A percentile compares a stretch with the other conserved stretches of the same genome.
These are phyloP conservation scores for Caradrina clavipalpis DNA, from an alignment of 2,888 invertebrate species.

Conservation along the genomic window DNA sequence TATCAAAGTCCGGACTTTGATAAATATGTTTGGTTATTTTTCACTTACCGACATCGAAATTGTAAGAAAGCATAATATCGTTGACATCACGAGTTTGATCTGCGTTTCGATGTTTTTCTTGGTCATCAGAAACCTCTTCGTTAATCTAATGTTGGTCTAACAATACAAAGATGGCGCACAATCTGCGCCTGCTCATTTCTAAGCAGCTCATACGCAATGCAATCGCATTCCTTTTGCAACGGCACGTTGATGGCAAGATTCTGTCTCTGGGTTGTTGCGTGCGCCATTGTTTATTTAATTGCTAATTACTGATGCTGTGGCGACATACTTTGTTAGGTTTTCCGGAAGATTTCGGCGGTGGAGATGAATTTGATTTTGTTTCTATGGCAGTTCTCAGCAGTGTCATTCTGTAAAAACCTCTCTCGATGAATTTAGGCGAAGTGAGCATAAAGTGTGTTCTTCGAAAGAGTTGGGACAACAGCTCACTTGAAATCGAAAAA, in stretches of 20 bases:
- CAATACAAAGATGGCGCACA: constrained; percentile 1
- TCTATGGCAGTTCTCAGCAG: background rate
- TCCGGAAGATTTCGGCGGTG: constrained; percentile 7
- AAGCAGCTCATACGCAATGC: constrained; percentile 44
- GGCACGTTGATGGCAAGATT: constrained; percentile 50
- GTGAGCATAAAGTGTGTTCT: no score
- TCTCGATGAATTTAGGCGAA: no score
- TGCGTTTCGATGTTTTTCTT: background rate
- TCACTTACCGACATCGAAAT: no score
- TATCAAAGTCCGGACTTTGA: no score
- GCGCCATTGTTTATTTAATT: constrained; percentile 58
- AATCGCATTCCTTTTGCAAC: constrained; percentile 60
- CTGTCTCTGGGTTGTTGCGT: constrained; percentile 48
- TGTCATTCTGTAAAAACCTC: no score
- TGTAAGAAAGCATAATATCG: background rate
- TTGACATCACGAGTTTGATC: background rate
- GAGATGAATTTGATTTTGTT: background rate
- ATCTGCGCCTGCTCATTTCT: constrained; percentile 34
- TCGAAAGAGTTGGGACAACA: no score
- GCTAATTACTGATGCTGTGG: constrained; percentile 50
- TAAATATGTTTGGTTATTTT: no score
- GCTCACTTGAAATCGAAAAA: no score
- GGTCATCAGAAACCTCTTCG: background rate
- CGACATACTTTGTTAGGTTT: constrained; percentile 8
- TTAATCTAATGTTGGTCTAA: background rate